These are phyloP conservation scores for Popillia japonica DNA, from an alignment of 1,140 invertebrate species.

Conservation along the genomic window DNA sequence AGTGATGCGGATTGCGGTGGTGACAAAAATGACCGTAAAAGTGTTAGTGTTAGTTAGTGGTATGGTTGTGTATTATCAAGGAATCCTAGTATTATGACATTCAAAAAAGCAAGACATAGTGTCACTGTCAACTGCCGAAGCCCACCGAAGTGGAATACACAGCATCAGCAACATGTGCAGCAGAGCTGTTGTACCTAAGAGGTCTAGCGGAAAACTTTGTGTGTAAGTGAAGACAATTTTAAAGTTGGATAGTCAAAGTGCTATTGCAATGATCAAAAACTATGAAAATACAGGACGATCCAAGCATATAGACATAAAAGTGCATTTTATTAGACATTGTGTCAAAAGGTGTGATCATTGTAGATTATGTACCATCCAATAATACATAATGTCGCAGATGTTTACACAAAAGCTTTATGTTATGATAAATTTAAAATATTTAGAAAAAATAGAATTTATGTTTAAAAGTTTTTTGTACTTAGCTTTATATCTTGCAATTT, in stretches of 20 bases:
- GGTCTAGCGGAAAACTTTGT: slow-evolving; percentile 3
- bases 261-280: slow-evolving; percentile 32
- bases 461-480: neutral
- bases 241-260: slow-evolving; percentile 27
- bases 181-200: slow-evolving; percentile 11
- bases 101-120: slow-evolving; percentile 30
- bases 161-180: slow-evolving; percentile 2
- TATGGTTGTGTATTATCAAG: neutral
- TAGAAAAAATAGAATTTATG: neutral
- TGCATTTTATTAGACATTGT: slow-evolving; percentile 36
- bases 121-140: slow-evolving; percentile 30
- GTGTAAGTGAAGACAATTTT: neutral
- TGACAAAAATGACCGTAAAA: neutral
- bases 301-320: slow-evolving; percentile 37
- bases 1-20: slow-evolving; percentile 27
- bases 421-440: slow-evolving; percentile 25
- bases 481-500: neutral
- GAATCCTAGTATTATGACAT: slow-evolving; percentile 20
- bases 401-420: slow-evolving; percentile 26
- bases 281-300: slow-evolving; percentile 26
- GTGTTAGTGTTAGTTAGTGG: neutral
- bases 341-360: slow-evolving; percentile 36
- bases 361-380: slow-evolving; percentile 8
- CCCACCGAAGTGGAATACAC: slow-evolving; percentile 30
- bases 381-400: slow-evolving; percentile 23